Evolutionary conservation across 1,140 invertebrate genomes (phyloP).

Genomic region (Orius laevigatus): DNA sequence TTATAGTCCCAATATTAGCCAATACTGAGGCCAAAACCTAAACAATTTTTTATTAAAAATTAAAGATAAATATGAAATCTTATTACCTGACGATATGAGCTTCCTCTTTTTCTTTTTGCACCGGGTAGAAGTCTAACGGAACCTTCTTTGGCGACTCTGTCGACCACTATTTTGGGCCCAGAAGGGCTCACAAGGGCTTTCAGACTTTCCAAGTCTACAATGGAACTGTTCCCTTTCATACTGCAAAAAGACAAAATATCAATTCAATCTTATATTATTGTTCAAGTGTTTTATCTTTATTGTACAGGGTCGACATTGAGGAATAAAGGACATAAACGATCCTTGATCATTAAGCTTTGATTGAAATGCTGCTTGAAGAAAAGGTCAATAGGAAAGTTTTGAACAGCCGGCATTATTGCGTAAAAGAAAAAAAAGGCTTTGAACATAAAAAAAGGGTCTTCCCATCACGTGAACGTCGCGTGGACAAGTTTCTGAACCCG

Average conservation of each 20-base stretch:
- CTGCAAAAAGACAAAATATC: not conserved
- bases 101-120: slow-evolving; percentile 14
- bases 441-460: too few species aligned
- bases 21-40: slow-evolving; percentile 44
- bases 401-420: too few species aligned
- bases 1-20: slow-evolving; percentile 49
- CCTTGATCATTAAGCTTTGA: too few species aligned
- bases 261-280: too few species aligned
- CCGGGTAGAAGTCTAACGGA: slow-evolving; percentile 12
- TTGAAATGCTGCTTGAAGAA: too few species aligned
- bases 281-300: too few species aligned
- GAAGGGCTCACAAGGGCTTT: slow-evolving; percentile 15
- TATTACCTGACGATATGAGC: slow-evolving; percentile 17
- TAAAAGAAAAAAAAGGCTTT: too few species aligned
- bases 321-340: too few species aligned
- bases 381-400: too few species aligned
- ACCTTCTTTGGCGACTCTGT: slow-evolving; percentile 11
- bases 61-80: not conserved
- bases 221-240: slow-evolving; percentile 11
- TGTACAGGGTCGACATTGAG: too few species aligned
- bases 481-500: too few species aligned
- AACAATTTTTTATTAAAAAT: not conserved
- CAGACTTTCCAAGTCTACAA: slow-evolving; percentile 17
- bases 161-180: slow-evolving; percentile 4
- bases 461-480: too few species aligned